phyloP scores from a whole-genome alignment of 2,113 vertebrate genomes.

The Misgurnus mizolepis region DNA sequence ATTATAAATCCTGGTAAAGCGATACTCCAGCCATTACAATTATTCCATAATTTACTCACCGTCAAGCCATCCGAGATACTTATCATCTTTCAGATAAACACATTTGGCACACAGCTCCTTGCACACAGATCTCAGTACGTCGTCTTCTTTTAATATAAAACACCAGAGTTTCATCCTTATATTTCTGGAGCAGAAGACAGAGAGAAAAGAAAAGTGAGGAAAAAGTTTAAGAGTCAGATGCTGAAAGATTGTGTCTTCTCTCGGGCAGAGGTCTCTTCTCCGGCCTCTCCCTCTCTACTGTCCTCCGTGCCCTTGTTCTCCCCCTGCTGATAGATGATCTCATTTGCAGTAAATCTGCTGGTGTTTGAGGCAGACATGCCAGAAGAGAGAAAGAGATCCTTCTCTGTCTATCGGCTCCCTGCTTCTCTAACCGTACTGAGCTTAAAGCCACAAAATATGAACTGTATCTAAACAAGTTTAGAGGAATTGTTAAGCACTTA shows the following conservation, averaged over 20 bases:
- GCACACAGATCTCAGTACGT: neutral
- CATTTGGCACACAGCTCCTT: too few species aligned
- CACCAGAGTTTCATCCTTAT: neutral
- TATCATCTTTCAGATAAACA: too few species aligned
- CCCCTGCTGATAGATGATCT: conserved; percentile 72
- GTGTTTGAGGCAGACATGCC: conserved; percentile 40
- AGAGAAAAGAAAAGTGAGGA: neutral
- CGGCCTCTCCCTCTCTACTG: conserved; percentile 32
- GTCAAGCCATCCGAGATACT: too few species aligned
- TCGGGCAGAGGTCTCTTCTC: conserved; percentile 37
- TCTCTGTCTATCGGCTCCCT: neutral
- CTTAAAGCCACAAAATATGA: conserved; percentile 26
- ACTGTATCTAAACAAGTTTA: neutral
- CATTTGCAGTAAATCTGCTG: conserved; percentile 60
- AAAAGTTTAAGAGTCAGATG: conserved; percentile 9
- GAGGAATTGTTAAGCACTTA: neutral
- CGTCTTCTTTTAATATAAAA: neutral
- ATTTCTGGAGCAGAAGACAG: neutral
- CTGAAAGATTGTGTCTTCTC: conserved; percentile 34
- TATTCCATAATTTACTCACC: too few species aligned
- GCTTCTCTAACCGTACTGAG: conserved; percentile 1
- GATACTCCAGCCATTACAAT: too few species aligned
- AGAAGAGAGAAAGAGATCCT: neutral
- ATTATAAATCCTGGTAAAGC: too few species aligned
- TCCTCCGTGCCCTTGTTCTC: conserved; percentile 51